Percentiles rank a stretch among this genome's conserved stretches.
These are phyloP conservation scores for Exaiptasia diaphana DNA, from an alignment of 64 coral and sea anemone genomes.

Conservation along the genomic window DNA sequence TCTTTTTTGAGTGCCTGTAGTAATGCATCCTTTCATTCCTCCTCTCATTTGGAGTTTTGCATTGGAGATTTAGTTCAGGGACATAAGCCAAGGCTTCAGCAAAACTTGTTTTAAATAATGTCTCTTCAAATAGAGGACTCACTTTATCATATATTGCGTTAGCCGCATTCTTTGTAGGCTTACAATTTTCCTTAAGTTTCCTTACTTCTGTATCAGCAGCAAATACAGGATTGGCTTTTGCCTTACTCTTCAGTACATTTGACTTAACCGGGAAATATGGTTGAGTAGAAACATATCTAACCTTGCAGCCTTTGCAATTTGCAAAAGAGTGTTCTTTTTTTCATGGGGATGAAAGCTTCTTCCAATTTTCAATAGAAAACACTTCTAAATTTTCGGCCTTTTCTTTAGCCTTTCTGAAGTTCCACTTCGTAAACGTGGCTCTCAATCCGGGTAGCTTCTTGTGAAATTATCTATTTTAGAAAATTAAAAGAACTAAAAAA, in stretches of 20 bases:
- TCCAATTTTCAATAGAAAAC: constrained; percentile 40
- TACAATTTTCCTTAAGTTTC: background rate
- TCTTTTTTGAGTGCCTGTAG: constrained; percentile 16
- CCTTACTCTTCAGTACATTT: constrained; percentile 15
- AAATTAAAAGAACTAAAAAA: too few relatives aligned
- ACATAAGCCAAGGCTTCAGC: constrained; percentile 34
- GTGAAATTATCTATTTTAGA: too few relatives aligned
- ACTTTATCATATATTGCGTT: constrained; percentile 42
- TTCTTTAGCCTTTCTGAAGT: constrained; percentile 19
- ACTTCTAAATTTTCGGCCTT: constrained; percentile 36
- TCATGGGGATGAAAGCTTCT: background rate
- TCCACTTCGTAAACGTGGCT: constrained; percentile 38
- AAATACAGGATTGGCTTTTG: constrained; percentile 48
- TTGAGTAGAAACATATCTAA: constrained; percentile 22
- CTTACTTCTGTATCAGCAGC: background rate
- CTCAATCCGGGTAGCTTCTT: constrained; percentile 30
- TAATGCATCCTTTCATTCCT: background rate
- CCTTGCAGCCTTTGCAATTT: constrained; percentile 38
- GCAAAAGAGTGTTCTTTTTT: constrained; percentile 37
- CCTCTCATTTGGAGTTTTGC: constrained; percentile 9
- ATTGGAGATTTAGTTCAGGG: constrained; percentile 38
- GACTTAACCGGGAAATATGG: constrained; percentile 36
- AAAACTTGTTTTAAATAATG: constrained; percentile 32
- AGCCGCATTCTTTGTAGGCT: constrained; percentile 9
- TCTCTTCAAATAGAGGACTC: constrained; percentile 14